phyloP scores from a whole-genome alignment of 2,888 invertebrate species.

The Lithodes maja region DNA sequence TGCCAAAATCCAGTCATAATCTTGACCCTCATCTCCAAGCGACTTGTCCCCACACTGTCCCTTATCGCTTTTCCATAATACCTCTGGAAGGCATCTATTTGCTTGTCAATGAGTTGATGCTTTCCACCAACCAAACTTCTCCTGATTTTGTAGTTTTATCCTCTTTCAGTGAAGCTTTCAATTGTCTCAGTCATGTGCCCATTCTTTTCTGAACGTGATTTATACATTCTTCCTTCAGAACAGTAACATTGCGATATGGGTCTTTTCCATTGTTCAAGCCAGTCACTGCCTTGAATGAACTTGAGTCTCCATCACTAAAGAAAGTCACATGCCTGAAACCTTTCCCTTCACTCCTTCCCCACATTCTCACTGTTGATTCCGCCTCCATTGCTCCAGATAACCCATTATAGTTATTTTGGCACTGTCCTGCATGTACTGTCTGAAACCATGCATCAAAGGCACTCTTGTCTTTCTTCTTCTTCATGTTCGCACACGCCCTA shows the following conservation, averaged over 20 bases:
- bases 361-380: constrained; percentile 30
- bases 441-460: not conserved
- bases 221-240: constrained; percentile 28
- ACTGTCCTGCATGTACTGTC: not conserved
- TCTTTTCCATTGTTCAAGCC: constrained; percentile 20
- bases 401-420: not conserved
- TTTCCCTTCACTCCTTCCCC: constrained; percentile 36
- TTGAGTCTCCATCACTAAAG: constrained; percentile 32
- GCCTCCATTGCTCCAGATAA: constrained; percentile 15
- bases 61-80: constrained; percentile 33
- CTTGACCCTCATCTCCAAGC: not conserved
- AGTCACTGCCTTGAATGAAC: constrained; percentile 27
- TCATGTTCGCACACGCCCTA: not conserved
- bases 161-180: constrained; percentile 24
- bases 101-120: constrained; percentile 27
- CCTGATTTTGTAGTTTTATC: constrained; percentile 35
- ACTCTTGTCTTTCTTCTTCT: constrained; percentile 7
- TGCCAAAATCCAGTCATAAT: constrained; percentile 22
- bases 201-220: constrained; percentile 50
- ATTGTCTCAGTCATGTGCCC: constrained; percentile 24
- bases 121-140: constrained; percentile 43
- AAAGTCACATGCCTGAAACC: constrained; percentile 15
- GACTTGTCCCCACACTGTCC: constrained; percentile 26
- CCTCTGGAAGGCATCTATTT: constrained; percentile 30
- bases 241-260: not conserved